Percentiles rank a stretch among this genome's conserved stretches.
These are phyloP conservation scores for Bubo blakistoni DNA, from an alignment of 2,113 vertebrate genomes.

Conservation along the genomic window DNA sequence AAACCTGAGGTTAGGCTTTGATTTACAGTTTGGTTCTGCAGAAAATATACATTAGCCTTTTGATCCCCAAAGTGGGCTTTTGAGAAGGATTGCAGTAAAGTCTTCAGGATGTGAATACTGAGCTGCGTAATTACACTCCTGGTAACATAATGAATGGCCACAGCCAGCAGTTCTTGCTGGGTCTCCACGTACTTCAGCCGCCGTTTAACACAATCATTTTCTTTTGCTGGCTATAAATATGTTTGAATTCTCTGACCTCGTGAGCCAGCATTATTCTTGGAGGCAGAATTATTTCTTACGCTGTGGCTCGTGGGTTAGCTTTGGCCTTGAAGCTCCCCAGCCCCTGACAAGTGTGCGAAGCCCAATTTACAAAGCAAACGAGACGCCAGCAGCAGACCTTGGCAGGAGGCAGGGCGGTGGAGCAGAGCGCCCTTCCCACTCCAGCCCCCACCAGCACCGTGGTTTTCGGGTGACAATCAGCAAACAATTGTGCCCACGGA, in stretches of 20 bases:
- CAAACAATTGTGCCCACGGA: accelerated
- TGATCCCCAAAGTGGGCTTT: background rate
- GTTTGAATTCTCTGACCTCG: slow-evolving; percentile 15
- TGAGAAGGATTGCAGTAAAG: background rate
- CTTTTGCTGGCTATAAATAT: slow-evolving; percentile 29
- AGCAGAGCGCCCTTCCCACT: accelerated
- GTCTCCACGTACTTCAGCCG: background rate
- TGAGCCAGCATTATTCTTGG: background rate
- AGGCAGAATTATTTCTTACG: slow-evolving; percentile 21
- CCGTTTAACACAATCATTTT: slow-evolving; percentile 37
- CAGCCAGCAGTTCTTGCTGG: background rate
- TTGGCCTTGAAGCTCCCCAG: background rate
- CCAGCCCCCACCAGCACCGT: background rate
- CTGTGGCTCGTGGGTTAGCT: background rate
- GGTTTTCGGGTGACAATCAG: background rate
- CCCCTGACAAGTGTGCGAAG: background rate
- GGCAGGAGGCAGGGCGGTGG: background rate
- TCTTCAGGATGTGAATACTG: background rate
- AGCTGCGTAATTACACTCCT: background rate
- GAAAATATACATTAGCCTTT: background rate
- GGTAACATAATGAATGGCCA: background rate
- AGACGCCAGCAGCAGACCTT: background rate
- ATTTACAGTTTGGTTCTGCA: background rate
- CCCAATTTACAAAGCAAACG: background rate
- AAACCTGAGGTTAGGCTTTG: background rate